Conservation (phyloP, 2,113 vertebrate species). For the Tachuris rubrigastra region DNA sequence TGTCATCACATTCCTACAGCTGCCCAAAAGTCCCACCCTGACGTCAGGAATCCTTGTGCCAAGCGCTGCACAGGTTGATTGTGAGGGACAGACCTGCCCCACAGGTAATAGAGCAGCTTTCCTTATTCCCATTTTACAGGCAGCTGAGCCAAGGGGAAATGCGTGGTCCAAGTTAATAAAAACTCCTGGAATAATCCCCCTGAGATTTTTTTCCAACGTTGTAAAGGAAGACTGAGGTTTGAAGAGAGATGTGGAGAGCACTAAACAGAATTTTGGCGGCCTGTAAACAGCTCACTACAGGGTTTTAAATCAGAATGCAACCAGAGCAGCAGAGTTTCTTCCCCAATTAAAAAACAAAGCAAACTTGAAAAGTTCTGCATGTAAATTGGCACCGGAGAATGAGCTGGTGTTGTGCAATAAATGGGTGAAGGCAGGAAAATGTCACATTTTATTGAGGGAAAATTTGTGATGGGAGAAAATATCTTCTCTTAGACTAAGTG, state of each 20-base stretch:
- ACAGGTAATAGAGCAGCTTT: background rate
- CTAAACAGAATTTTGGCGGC: background rate
- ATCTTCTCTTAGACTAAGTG: background rate
- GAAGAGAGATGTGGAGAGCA: background rate
- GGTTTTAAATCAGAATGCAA: background rate
- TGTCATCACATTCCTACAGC: background rate
- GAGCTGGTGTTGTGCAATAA: background rate
- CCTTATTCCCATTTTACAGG: background rate
- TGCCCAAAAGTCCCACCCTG: background rate
- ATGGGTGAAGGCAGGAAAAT: conserved; percentile 26
- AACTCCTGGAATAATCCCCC: background rate
- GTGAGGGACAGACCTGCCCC: background rate
- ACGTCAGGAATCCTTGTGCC: background rate
- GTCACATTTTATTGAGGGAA: conserved; percentile 29
- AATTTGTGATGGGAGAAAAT: background rate
- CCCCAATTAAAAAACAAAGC: background rate
- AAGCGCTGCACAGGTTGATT: background rate
- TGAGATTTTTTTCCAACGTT: background rate
- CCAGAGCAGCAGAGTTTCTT: background rate
- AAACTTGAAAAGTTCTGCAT: background rate
- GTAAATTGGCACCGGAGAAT: background rate
- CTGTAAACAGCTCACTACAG: background rate
- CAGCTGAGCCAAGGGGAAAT: background rate
- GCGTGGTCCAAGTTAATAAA: background rate
- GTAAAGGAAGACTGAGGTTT: conserved; percentile 1